Evolutionary conservation across 2,888 invertebrate genomes (phyloP), one percentile per base, ranked within the genome.

Genomic region (Dinocampus coccinellae): DNA sequence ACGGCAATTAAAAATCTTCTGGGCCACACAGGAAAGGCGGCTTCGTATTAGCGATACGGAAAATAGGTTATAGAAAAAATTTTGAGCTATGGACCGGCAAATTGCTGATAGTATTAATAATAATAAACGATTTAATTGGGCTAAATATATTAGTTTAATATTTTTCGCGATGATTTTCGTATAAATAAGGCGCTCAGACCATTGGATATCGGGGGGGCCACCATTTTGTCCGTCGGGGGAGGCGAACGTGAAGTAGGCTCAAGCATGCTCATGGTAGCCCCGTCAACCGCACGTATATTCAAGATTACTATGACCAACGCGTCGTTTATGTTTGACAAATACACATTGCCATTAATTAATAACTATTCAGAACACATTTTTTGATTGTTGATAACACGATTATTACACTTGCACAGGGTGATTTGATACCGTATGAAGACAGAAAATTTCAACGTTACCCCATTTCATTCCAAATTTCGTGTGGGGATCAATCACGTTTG

Each of bases 201-300:
- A 80, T 82, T 82, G 81, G 83, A 81, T 80, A 83, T 84, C 84
- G 78, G 77, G 85, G 83, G 86, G 87, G 85, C 88, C 87, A 85
- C 88, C 88, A 88, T 88, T 88, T 88, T 88, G 88, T 88, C 83
- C 83, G 84, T 86, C 84, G 85, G 87, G 88, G 88, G 87, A 86
- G 87, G 87, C 85, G 87, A 85, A 84, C 83, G 85, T 85, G 83
- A 84, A 85, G 84, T 83, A 85, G 85, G 83, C 84, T 83, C 82
- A 82, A 83, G 84, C 85, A 84, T 85, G 85, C 84, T 85, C 80
- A 81, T 81, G 82, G 81, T 82, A 84, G 83, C 79, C 72, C 82
- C 84, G 82, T 82, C 82, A 82, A 84, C 83, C 81, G 79, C 78
- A 77, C 78, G 74, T 73, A 78, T 76, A 79, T 75, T 73, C 70